Evolutionary conservation across 2,113 vertebrate genomes (phyloP), one percentile per base, ranked within the genome.

Genomic region (Empidonax alnorum): DNA sequence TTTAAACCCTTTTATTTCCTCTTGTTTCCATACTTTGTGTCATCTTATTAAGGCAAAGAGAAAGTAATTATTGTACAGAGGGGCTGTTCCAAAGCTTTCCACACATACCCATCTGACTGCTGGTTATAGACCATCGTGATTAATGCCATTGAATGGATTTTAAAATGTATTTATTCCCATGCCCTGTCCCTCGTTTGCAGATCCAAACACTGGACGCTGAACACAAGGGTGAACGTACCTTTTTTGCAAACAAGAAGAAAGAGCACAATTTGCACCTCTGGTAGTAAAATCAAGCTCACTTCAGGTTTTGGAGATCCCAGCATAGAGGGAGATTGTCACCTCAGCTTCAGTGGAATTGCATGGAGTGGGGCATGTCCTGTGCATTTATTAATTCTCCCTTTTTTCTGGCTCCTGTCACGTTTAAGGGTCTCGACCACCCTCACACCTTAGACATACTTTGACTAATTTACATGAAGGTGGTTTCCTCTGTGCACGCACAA

Each of bases 321-420:
- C 77, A 24, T 4, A 39, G n/a, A 12, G 2, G 0, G 0, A 66
- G 28, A 47, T 6, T 39, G 44, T 1, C n/a, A 22, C 23, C 46
- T 24, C 7, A 1, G 11, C 33, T 66, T 24, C n/a, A 76, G n/a
- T 3, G 30, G 30, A 67, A 49, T 21, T 28, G 13, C 19, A 28
- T 0, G 7, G 31, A 30, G 15, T 8, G 49, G 28, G 21, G 7
- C 20, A 15, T 14, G 49, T 7, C 8, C 25, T 2, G 1, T 3
- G 6, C 23, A 10, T n/a, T 85, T 59, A 59, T 87, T 65, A 52
- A 49, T 93, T 85, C 49, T 12, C 13, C 10, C 20, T 47, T 76
- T 74, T 79, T 55, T 27, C 49, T 13, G n/a, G 2, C 14, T 53
- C 20, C 20, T 6, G 1, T 24, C 35, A 3, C 2, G 0, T 9